Evolutionary conservation across 1,140 invertebrate genomes (phyloP).

Genomic region (Idris sp.): DNA sequence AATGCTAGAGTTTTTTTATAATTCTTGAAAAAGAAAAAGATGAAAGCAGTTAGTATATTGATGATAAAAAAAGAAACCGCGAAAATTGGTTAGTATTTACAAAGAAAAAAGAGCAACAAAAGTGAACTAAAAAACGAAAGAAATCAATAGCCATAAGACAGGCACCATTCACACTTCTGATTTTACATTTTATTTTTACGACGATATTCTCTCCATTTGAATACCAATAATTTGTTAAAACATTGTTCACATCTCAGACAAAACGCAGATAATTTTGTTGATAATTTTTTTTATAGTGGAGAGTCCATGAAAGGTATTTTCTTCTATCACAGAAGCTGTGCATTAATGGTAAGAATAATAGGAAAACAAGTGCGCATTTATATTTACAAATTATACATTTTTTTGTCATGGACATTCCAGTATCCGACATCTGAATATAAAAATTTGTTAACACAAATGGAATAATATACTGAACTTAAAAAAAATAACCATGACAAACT

Average conservation of each 20-base stretch:
- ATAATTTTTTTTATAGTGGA: conserved; percentile 70
- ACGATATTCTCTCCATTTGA: conserved; percentile 77
- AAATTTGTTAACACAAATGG: conserved; percentile 40
- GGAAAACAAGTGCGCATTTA: conserved; percentile 20
- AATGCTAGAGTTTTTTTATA: neutral
- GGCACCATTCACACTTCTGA: conserved; percentile 57
- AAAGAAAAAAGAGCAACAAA: conserved; percentile 44
- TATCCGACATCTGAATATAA: conserved; percentile 65
- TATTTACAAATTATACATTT: conserved; percentile 48
- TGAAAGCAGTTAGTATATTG: conserved; percentile 20
- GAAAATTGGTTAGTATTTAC: conserved; percentile 46
- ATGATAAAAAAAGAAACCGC: conserved; percentile 25
- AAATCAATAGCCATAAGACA: conserved; percentile 55
- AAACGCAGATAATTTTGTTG: conserved; percentile 50
- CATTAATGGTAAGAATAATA: conserved; percentile 14
- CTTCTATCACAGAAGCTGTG: conserved; percentile 27
- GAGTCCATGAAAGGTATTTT: conserved; percentile 68
- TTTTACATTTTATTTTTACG: conserved; percentile 43
- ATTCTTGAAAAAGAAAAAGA: conserved; percentile 7
- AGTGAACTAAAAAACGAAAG: conserved; percentile 17
- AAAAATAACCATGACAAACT: conserved; percentile 41
- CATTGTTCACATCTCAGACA: conserved; percentile 50
- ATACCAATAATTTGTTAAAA: conserved; percentile 76
- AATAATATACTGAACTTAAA: conserved; percentile 22
- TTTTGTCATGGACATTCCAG: conserved; percentile 73